phyloP scores from a whole-genome alignment of 2,113 vertebrate genomes.

The Elanoides forficatus region DNA sequence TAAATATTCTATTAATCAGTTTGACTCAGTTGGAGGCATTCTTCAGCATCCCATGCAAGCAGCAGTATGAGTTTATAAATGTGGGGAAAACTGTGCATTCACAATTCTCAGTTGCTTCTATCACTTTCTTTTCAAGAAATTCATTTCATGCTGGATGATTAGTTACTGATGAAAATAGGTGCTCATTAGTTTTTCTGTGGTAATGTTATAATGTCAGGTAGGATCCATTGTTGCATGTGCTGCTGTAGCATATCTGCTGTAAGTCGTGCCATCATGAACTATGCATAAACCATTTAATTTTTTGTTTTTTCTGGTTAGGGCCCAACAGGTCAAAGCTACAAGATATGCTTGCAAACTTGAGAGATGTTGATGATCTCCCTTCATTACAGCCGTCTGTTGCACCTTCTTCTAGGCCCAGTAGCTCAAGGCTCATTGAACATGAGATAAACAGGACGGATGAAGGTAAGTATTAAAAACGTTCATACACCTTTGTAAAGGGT shows the following conservation, averaged over 20 bases:
- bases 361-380: conserved; percentile 93
- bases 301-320: conserved; percentile 75
- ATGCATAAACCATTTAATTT: conserved; percentile 35
- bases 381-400: conserved; percentile 90
- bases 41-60: conserved; percentile 44
- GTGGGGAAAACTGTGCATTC: neutral
- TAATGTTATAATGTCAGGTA: conserved; percentile 17
- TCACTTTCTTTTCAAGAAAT: conserved; percentile 58
- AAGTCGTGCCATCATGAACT: neutral
- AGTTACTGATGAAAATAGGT: conserved; percentile 46
- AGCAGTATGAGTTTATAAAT: conserved; percentile 15
- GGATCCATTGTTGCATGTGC: conserved; percentile 54
- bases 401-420: conserved; percentile 85
- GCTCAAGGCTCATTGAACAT: conserved; percentile 87
- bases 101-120: conserved; percentile 44
- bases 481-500: neutral
- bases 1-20: conserved; percentile 30
- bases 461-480: conserved; percentile 71
- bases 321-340: conserved; percentile 97
- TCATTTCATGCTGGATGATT: conserved; percentile 65
- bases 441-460: conserved; percentile 90
- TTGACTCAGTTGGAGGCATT: conserved; percentile 25
- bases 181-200: conserved; percentile 43
- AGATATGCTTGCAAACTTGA: conserved; percentile 98
- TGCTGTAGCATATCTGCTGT: conserved; percentile 4